These are phyloP conservation scores for Micrasema longulum DNA, from an alignment of 1,140 invertebrate species.

Conservation along the genomic window DNA sequence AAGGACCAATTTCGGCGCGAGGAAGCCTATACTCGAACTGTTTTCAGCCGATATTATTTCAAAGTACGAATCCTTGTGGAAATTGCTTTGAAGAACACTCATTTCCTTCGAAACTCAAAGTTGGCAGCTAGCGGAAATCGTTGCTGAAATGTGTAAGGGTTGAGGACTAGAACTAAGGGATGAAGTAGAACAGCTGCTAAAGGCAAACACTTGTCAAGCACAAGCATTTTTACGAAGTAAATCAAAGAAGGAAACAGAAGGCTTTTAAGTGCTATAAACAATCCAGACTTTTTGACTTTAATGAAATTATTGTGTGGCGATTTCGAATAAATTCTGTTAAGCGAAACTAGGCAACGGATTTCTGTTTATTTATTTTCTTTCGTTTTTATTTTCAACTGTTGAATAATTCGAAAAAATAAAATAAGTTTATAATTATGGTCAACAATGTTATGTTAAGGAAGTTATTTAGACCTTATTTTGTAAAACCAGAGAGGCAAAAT, in stretches of 20 bases:
- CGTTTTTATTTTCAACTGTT: no score
- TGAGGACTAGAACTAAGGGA: neutral
- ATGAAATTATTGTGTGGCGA: no score
- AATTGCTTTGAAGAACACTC: constrained; percentile 56
- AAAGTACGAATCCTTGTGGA: constrained; percentile 55
- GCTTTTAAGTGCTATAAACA: constrained; percentile 17
- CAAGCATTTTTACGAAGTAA: constrained; percentile 43
- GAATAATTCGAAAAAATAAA: no score
- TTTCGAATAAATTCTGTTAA: no score
- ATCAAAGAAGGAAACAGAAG: constrained; percentile 29
- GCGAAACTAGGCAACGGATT: no score
- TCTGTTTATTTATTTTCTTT: no score
- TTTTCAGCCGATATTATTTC: constrained; percentile 54
- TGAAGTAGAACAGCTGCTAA: constrained; percentile 35
- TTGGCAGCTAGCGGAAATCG: constrained; percentile 52
- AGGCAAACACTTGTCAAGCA: constrained; percentile 51
- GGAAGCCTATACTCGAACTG: constrained; percentile 50
- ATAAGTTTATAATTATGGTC: no score
- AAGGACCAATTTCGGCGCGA: constrained; percentile 21
- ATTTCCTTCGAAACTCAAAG: constrained; percentile 53
- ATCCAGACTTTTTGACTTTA: neutral
- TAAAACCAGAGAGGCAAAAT: no score
- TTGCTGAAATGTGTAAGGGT: constrained; percentile 37
- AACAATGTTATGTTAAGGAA: no score
- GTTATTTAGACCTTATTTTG: no score